phyloP scores from a whole-genome alignment of 2,888 invertebrate genomes.

The Thymelicus lineola region DNA sequence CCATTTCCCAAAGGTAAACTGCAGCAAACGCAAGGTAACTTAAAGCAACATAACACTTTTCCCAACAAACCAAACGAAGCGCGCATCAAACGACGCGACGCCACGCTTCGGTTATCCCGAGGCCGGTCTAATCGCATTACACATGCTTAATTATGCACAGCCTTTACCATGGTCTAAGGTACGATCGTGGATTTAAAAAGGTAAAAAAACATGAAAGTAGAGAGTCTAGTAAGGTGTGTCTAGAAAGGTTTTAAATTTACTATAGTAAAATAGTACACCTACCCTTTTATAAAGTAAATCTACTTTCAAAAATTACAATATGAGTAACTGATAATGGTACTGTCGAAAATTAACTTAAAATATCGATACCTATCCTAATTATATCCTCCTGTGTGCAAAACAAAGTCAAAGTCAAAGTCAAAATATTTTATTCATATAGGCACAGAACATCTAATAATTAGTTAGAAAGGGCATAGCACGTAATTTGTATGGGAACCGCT shows the following conservation, averaged over 20 bases:
- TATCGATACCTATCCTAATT: too few species aligned
- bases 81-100: slow-evolving; percentile 48
- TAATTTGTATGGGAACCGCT: too few species aligned
- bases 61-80: slow-evolving; percentile 15
- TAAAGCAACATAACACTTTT: slow-evolving; percentile 6
- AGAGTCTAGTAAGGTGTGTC: neutral
- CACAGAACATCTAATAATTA: too few species aligned
- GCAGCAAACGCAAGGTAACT: neutral
- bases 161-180: slow-evolving; percentile 25
- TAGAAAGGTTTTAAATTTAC: neutral
- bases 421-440: too few species aligned
- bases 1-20: neutral
- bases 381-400: too few species aligned
- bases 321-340: too few species aligned
- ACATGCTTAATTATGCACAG: slow-evolving; percentile 76
- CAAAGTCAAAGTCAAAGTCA: too few species aligned
- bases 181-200: slow-evolving; percentile 3
- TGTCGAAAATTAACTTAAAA: too few species aligned
- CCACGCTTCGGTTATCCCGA: slow-evolving; percentile 54
- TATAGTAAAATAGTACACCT: neutral
- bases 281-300: too few species aligned
- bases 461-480: too few species aligned
- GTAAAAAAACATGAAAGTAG: slow-evolving; percentile 1
- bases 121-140: slow-evolving; percentile 69
- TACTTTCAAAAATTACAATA: too few species aligned